Percentiles rank a stretch among this genome's conserved stretches.
phyloP scores from a whole-genome alignment of 2,888 invertebrate species.

The Clunio marinus region DNA sequence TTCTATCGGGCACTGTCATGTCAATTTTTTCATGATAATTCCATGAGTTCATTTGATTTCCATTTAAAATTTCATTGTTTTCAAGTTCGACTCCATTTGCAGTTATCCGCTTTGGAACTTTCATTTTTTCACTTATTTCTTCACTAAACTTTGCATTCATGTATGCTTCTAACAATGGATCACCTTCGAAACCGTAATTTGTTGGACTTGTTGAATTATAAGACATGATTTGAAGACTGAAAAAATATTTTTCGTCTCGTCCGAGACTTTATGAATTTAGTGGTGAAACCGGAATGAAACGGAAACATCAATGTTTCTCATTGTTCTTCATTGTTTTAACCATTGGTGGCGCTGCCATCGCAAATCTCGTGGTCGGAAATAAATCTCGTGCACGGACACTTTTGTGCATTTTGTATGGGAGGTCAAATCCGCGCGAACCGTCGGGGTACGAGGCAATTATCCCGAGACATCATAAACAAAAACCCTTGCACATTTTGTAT shows the following conservation, averaged over 20 bases:
- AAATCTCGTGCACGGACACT: no score
- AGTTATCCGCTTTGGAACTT: constrained; percentile 67
- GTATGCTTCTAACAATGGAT: constrained; percentile 41
- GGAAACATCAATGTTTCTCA: no score
- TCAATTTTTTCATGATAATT: constrained; percentile 71
- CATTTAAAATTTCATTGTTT: constrained; percentile 58
- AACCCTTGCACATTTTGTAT: no score
- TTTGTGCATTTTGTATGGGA: no score
- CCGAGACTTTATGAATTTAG: no score
- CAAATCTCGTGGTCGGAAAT: no score
- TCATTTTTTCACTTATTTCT: constrained; percentile 76
- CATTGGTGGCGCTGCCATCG: no score
- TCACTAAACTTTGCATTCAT: constrained; percentile 63
- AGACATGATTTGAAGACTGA: constrained; percentile 9
- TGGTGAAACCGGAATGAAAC: no score
- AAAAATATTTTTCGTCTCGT: neutral
- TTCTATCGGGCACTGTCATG: constrained; percentile 92
- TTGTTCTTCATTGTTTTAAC: no score
- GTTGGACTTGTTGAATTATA: neutral
- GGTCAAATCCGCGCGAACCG: no score
- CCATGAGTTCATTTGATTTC: constrained; percentile 62
- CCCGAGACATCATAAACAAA: no score
- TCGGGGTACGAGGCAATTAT: no score
- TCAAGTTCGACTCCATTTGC: constrained; percentile 64
- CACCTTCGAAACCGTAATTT: constrained; percentile 31